phyloP scores from a whole-genome alignment of 1,140 invertebrate genomes.

The Diabrotica virgifera region DNA sequence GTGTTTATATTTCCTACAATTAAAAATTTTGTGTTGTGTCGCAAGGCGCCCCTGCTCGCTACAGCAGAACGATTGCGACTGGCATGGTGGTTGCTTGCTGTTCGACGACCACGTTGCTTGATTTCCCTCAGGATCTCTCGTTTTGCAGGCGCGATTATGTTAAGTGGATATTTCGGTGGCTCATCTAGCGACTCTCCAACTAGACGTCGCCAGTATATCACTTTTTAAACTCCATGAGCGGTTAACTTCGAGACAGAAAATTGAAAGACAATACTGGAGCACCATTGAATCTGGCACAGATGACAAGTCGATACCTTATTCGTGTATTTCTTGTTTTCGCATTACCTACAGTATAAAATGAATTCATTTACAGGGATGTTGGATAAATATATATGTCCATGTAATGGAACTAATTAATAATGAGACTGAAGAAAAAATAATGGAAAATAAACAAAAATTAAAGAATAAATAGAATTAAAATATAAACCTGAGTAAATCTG shows the following conservation, averaged over 20 bases:
- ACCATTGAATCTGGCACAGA: neutral
- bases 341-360: no score
- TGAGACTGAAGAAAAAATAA: no score
- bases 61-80: conserved; percentile 20
- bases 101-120: conserved; percentile 30
- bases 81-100: conserved; percentile 16
- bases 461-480: no score
- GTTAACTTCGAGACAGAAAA: conserved; percentile 6
- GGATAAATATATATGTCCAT: no score
- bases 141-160: conserved; percentile 45
- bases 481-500: no score
- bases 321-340: no score
- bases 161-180: conserved; percentile 47
- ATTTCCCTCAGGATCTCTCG: conserved; percentile 46
- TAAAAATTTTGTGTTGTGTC: no score
- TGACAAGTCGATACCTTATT: neutral
- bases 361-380: no score
- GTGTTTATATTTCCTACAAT: no score
- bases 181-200: conserved; percentile 21
- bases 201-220: conserved; percentile 16
- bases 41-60: conserved; percentile 4
- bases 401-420: no score
- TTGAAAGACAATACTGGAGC: conserved; percentile 13
- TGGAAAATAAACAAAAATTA: no score
- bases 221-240: conserved; percentile 5